Base-by-base conservation (phyloP, 1,140 invertebrate species). In the Micrasema minimum region DNA sequence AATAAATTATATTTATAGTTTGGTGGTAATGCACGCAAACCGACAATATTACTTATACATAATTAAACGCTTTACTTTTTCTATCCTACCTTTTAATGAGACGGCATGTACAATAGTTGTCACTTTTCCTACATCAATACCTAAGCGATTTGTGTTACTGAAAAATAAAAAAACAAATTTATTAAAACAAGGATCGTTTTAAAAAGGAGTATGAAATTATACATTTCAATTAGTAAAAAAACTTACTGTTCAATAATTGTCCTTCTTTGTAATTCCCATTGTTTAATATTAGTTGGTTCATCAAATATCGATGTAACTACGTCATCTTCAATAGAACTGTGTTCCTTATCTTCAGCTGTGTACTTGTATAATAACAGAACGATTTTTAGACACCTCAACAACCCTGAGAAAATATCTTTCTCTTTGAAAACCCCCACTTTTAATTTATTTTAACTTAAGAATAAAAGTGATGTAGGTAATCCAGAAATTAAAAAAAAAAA, bases 51-150 rank as follows among this genome's bases (percentile, higher is more conserved):
- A n/a, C n/a, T n/a, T n/a, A n/a, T n/a, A n/a, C n/a, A n/a, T n/a
- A n/a, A n/a, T n/a, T n/a, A n/a, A n/a, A n/a, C n/a, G n/a, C n/a
- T n/a, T n/a, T n/a, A n/a, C n/a, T 31, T 31, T 31, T 31, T 31
- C 26, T 31, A 31, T 4, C 26, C 26, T 77, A 77, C 85, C 85
- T 77, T 88, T 88, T 69, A 95, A 86, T 51, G 88, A 87, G 55
- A 87, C 85, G n/a, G 90, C 92, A 72, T 92, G 88, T 1, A 97
- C 80, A 0, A 97, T 77, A 3, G 93, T 82, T 2, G 89, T 80
- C 0, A 90, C 90, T 35, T 90, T 83, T 0, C 91, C 90, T 16
- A 95, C 83, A 38, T 92, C 86, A n/a, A 97, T 91, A 9, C 91
- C 92, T 53, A 90, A 84, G 26, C 88, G 84, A 43, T 78, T 85